These are phyloP conservation scores for Equus quagga DNA, from an alignment of 2,113 vertebrate species.

Conservation along the genomic window DNA sequence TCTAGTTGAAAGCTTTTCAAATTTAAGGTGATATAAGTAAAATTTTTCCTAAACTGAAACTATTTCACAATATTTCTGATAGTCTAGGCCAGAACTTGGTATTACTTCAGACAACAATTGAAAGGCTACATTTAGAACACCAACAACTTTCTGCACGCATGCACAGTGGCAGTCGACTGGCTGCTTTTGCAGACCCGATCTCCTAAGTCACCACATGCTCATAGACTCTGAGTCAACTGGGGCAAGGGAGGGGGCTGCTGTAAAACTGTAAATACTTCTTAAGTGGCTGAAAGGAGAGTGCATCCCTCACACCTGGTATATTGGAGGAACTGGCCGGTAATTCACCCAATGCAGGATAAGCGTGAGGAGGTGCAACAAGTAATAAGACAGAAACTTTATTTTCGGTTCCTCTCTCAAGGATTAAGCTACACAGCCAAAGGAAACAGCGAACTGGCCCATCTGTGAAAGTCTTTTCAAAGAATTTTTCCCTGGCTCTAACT, in stretches of 20 bases:
- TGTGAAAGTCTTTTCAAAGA: constrained; percentile 63
- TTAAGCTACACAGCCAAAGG: background rate
- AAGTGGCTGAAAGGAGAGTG: background rate
- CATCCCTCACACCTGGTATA: background rate
- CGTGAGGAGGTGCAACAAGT: background rate
- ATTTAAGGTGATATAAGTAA: constrained; percentile 35
- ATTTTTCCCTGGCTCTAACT: constrained; percentile 60
- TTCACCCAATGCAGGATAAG: constrained; percentile 2
- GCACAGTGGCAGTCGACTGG: background rate
- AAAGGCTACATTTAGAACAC: background rate
- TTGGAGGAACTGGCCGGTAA: background rate
- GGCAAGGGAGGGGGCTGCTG: background rate
- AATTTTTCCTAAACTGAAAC: constrained; percentile 62
- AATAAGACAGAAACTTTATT: constrained; percentile 59
- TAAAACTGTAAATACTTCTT: background rate
- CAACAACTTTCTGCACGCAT: background rate
- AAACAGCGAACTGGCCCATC: constrained; percentile 69
- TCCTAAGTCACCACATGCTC: background rate
- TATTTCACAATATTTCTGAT: constrained; percentile 21
- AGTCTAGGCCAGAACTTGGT: background rate
- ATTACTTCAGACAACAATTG: background rate
- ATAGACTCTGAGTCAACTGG: background rate
- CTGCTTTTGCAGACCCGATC: background rate
- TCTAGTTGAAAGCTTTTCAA: background rate
- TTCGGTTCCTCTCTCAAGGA: constrained; percentile 72